These are phyloP conservation scores for Bolborhynchus lineola DNA, from an alignment of 2,113 vertebrate species.

Conservation along the genomic window DNA sequence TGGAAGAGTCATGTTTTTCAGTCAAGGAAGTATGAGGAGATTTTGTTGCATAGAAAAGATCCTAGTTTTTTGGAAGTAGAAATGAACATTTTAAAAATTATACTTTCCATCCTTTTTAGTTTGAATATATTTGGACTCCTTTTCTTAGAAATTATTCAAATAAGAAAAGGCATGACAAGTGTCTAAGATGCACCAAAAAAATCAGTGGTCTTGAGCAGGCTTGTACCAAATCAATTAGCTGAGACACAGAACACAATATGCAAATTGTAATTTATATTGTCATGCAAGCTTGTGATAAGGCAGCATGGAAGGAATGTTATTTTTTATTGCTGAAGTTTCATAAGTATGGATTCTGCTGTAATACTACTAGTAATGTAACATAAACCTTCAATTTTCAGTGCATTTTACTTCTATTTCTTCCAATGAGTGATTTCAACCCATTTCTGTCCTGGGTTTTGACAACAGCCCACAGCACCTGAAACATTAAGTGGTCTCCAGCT, in stretches of 20 bases:
- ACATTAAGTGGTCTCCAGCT: accelerated
- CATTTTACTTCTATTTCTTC: not conserved
- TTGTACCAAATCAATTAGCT: not conserved
- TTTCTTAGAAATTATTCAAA: not conserved
- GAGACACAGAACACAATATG: not conserved
- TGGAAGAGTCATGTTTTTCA: not conserved
- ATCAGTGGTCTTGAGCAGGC: not conserved
- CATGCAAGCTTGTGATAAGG: not conserved
- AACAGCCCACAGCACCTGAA: not conserved
- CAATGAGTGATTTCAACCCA: accelerated
- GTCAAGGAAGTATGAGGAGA: not conserved
- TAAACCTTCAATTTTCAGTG: not conserved
- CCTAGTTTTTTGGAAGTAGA: not conserved
- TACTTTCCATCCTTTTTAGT: not conserved
- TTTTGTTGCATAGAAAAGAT: not conserved
- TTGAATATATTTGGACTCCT: not conserved
- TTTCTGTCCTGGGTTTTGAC: not conserved
- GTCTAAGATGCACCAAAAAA: not conserved
- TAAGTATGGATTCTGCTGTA: not conserved
- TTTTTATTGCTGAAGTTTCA: not conserved
- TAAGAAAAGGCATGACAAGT: not conserved
- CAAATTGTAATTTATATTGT: not conserved
- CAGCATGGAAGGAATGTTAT: not conserved
- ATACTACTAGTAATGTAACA: not conserved
- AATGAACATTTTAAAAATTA: not conserved